Base-by-base conservation (phyloP, 1,140 invertebrate species). In the Cotesia chilonis region DNA sequence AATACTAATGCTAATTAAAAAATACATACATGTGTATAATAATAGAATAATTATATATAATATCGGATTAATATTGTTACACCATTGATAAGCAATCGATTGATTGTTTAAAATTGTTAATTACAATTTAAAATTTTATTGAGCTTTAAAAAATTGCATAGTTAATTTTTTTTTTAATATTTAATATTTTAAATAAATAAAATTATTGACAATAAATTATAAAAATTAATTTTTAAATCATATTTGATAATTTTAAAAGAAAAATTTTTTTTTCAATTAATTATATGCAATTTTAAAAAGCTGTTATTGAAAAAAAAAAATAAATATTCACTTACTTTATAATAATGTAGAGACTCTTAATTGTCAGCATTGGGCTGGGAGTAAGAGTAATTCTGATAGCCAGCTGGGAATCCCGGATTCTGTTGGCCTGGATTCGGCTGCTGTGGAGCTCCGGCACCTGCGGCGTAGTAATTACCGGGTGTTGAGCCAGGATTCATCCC, bases 301-400 rank as follows among this genome's bases (percentile, higher is more conserved):
- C 20, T 70, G 35, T 68, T 35, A 28, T 72, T 60, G n/a, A 59
- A 51, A 17, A 61, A 38, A 28, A 68, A 14, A 37, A 36, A 38
- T 69, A n/a, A 66, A 38, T 65, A 60, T 64, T 75, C 78, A 81
- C 76, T 81, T 78, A 85, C 83, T 84, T 75, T 63, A 67, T 59
- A 47, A 9, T 70, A 5, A 6, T 36, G 71, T 75, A 70, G 54
- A 14, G 55, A 51, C 73, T 75, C 68, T 86, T 81, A 87, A 73
- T 86, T 87, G 70, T 86, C 85, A 69, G 86, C 81, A 71, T 78
- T 85, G 41, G 83, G 75, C 67, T 87, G 86, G 67, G 86, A 81
- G 63, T 86, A 87, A 10, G 85, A 80, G 70, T 87, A 87, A 74
- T 87, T 87, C 75, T 87, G 86, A 77, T 87, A 87, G 28, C 81